Evolutionary conservation across 2,888 invertebrate genomes (phyloP).

Genomic region (Drosophila niveifrons): DNA sequence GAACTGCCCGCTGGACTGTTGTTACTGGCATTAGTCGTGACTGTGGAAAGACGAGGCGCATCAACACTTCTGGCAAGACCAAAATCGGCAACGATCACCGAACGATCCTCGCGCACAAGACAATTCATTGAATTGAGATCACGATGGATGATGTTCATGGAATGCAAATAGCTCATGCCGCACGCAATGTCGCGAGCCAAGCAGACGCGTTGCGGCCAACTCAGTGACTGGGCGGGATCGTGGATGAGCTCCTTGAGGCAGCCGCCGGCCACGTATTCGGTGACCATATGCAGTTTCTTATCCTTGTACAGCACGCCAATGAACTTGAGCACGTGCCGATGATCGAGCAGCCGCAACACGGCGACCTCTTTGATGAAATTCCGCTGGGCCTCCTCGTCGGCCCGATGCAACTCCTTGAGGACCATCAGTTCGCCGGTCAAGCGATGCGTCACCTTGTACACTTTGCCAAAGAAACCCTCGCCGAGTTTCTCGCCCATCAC

Average conservation of each 20-base stretch:
- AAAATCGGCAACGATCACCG: constrained; percentile 98
- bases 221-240: constrained; percentile 89
- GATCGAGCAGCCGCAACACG: constrained; percentile 94
- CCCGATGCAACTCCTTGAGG: constrained; percentile 95
- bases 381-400: constrained; percentile 97
- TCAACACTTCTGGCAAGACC: constrained; percentile 94
- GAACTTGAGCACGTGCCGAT: constrained; percentile 95
- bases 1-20: not conserved
- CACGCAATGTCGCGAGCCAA: constrained; percentile 96
- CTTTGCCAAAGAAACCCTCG: constrained; percentile 97
- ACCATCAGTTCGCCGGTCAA: constrained; percentile 98
- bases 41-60: constrained; percentile 71
- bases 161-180: constrained; percentile 97
- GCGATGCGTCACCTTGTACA: constrained; percentile 95
- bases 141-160: constrained; percentile 96
- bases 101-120: constrained; percentile 94
- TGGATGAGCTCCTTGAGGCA: constrained; percentile 94
- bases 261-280: constrained; percentile 96
- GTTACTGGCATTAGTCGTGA: constrained; percentile 14
- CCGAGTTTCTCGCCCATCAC: constrained; percentile 95
- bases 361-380: constrained; percentile 98
- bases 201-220: constrained; percentile 93
- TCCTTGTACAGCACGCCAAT: constrained; percentile 97
- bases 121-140: constrained; percentile 98
- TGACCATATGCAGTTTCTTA: constrained; percentile 95